phyloP scores from a whole-genome alignment of 1,140 invertebrate genomes.

The Drosophila mauritiana region DNA sequence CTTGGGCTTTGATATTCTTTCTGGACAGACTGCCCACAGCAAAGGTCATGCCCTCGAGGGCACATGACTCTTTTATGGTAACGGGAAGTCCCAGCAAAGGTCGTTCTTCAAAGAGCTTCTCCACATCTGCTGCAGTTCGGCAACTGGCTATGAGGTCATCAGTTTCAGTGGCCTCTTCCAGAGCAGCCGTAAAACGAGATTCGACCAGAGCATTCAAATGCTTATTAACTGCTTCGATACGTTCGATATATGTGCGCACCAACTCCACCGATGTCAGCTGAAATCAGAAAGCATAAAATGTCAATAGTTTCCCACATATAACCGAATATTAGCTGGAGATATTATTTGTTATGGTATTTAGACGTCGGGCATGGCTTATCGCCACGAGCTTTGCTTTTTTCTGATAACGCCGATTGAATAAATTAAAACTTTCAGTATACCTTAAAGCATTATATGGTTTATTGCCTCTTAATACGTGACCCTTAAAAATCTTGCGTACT shows the following conservation, averaged over 20 bases:
- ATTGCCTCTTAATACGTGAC: too few species aligned
- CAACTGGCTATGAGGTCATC: conserved; percentile 84
- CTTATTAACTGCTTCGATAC: conserved; percentile 90
- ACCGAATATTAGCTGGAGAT: not conserved
- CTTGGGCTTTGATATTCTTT: conserved; percentile 85
- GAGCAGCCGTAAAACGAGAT: conserved; percentile 88
- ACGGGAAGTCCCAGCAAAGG: conserved; percentile 91
- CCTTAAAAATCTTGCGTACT: too few species aligned
- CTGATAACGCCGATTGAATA: not conserved
- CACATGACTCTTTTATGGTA: conserved; percentile 90
- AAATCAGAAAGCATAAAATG: not conserved
- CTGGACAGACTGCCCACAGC: conserved; percentile 88
- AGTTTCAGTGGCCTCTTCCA: conserved; percentile 87
- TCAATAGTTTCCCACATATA: too few species aligned
- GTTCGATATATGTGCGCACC: conserved; percentile 88
- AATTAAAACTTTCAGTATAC: too few species aligned
- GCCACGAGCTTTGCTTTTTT: not conserved
- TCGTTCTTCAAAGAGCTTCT: conserved; percentile 84
- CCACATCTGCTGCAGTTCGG: conserved; percentile 34
- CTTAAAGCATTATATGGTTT: too few species aligned
- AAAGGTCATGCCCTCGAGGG: conserved; percentile 88
- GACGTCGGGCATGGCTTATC: not conserved
- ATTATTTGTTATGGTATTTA: not conserved
- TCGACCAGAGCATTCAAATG: conserved; percentile 90
- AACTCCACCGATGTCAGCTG: conserved; percentile 88